phyloP scores from a whole-genome alignment of 2,888 invertebrate genomes.

The Epinotia brunnichana region DNA sequence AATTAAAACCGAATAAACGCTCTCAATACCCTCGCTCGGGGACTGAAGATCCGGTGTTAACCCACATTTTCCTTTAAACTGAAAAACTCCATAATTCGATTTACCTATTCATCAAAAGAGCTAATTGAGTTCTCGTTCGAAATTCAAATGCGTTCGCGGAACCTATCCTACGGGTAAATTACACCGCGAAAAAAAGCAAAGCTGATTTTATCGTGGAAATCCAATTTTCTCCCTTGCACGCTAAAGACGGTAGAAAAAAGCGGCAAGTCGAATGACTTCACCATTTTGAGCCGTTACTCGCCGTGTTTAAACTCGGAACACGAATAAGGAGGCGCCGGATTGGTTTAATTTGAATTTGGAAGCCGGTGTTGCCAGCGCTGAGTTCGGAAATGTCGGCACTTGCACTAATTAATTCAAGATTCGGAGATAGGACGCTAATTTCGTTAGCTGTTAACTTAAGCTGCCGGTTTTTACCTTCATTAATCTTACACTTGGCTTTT shows the following conservation, averaged over 20 bases:
- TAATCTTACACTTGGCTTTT: slow-evolving; percentile 70
- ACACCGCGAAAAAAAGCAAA: slow-evolving; percentile 76
- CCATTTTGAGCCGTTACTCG: slow-evolving; percentile 80
- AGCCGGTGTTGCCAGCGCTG: slow-evolving; percentile 68
- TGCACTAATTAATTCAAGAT: slow-evolving; percentile 82
- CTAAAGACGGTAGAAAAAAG: slow-evolving; percentile 83
- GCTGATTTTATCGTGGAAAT: slow-evolving; percentile 84
- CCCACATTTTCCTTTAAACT: slow-evolving; percentile 32
- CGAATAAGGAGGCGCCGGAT: slow-evolving; percentile 84
- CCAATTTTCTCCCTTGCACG: slow-evolving; percentile 84
- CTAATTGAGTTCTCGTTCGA: slow-evolving; percentile 76
- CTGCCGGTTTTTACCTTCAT: slow-evolving; percentile 72
- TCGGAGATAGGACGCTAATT: slow-evolving; percentile 81
- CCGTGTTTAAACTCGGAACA: slow-evolving; percentile 81
- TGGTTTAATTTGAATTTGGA: slow-evolving; percentile 84
- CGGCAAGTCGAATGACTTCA: slow-evolving; percentile 82
- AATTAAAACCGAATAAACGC: not conserved
- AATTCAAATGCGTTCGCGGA: slow-evolving; percentile 71
- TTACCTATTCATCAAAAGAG: slow-evolving; percentile 51
- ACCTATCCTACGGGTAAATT: slow-evolving; percentile 73
- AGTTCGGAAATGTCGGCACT: slow-evolving; percentile 63
- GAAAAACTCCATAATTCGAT: slow-evolving; percentile 38
- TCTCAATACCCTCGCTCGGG: not conserved
- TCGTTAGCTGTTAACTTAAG: slow-evolving; percentile 79
- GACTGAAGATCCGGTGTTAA: slow-evolving; percentile 18